Evolutionary conservation across 2,888 invertebrate species (phyloP), one percentile per base, ranked within the genome.

Genomic region (Xanthorhoe spadicearia): DNA sequence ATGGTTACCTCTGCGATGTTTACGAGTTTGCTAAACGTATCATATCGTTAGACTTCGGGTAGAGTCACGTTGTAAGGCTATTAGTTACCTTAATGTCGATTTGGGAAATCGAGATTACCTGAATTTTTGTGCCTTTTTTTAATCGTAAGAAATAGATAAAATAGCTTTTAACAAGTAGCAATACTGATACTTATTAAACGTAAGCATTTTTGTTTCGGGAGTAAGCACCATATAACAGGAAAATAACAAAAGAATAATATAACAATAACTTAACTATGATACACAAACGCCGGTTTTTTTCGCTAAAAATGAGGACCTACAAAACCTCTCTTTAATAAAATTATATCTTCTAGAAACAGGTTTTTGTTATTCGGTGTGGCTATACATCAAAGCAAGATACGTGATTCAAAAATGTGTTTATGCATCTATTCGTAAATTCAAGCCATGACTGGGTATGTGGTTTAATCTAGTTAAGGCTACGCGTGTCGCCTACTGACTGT

Each of bases 1-100:
- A 75, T 74, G 74, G 70, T 68, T 65, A 71, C 58, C 71, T 68
- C 71, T 64, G 50, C 67, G 48, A 66, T 68, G 61, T 71, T 75
- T 72, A 69, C 63, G 70, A 70, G 67, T 68, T 69, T 66, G 59
- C 69, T 69, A 62, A 71, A 69, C 58, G 67, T 68, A 66, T 61
- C 51, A 65, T 60, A 66, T 61, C 66, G 62, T 72, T 56, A 55
- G 49, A 54, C 19, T 61, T 63, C 53, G 62, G 38, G 61, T 65
- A 49, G 19, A 61, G 68, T 66, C 66, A 61, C 60, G 64, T 66
- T 52, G 50, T 59, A 60, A 19, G 17, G 50, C 54, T 43, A 56
- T 62, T 63, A 50, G 50, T 55, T 64, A 55, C 18, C 51, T 32
- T 52, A 64, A 54, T 48, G 59, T 13, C 59, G 53, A 58, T 66